These are phyloP conservation scores for Trachelus tabidus DNA, from an alignment of 2,888 invertebrate genomes.

Conservation along the genomic window DNA sequence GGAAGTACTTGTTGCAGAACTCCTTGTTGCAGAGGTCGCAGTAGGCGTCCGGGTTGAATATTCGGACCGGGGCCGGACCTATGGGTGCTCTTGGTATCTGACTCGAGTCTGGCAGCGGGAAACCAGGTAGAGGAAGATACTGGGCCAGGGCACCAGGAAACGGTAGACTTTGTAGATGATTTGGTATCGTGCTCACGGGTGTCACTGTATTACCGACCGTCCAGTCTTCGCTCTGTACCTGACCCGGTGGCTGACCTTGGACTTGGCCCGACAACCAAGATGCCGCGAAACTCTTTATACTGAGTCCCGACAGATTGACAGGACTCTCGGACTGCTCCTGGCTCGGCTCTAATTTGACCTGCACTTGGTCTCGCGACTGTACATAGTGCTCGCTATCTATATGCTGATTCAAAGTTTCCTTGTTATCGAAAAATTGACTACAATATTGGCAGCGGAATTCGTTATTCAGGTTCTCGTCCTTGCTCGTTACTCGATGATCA, in stretches of 20 bases:
- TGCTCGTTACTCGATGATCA: constrained; percentile 32
- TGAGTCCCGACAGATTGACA: constrained; percentile 55
- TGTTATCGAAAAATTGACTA: constrained; percentile 52
- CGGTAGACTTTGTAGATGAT: constrained; percentile 52
- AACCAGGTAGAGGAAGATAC: constrained; percentile 69
- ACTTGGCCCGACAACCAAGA: constrained; percentile 49
- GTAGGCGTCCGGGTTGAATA: constrained; percentile 97
- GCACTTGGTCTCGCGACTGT: constrained; percentile 25
- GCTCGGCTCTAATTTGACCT: constrained; percentile 39
- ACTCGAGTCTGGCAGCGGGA: constrained; percentile 66
- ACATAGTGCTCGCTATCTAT: constrained; percentile 53
- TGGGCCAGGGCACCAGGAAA: constrained; percentile 55
- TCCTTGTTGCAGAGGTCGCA: constrained; percentile 98
- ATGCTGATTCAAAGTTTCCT: constrained; percentile 51
- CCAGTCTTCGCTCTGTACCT: constrained; percentile 61
- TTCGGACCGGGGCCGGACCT: constrained; percentile 68
- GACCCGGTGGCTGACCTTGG: constrained; percentile 38
- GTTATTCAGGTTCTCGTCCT: constrained; percentile 58
- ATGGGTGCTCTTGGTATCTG: constrained; percentile 70
- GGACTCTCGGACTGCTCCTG: constrained; percentile 54
- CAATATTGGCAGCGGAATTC: constrained; percentile 60
- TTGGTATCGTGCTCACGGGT: constrained; percentile 57
- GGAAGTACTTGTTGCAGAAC: constrained; percentile 98
- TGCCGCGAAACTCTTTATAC: constrained; percentile 57
- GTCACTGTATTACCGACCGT: constrained; percentile 62